Percentiles rank a stretch among this genome's conserved stretches.
Evolutionary conservation across 2,888 invertebrate genomes (phyloP).

Genomic region (Aleiodes alternator): DNA sequence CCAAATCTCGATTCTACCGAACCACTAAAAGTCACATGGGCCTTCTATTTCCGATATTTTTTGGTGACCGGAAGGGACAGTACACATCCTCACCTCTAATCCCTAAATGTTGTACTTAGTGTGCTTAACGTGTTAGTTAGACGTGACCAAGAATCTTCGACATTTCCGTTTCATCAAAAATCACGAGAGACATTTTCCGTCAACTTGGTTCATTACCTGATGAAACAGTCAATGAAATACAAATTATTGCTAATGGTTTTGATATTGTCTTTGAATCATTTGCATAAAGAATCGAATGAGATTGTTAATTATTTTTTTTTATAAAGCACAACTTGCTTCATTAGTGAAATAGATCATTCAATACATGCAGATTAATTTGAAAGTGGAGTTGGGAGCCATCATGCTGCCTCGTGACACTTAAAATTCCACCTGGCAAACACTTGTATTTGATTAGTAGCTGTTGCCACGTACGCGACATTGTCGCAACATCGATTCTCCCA

Average conservation of each 20-base stretch:
- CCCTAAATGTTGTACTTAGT: conserved; percentile 9
- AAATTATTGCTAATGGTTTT: too few relatives aligned
- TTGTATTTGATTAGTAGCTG: conserved; percentile 70
- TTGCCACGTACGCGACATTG: conserved; percentile 60
- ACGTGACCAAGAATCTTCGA: conserved; percentile 6
- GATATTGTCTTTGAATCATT: too few relatives aligned
- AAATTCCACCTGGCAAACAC: conserved; percentile 66
- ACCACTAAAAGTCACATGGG: too few relatives aligned
- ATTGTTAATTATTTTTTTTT: too few relatives aligned
- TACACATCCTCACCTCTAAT: not conserved
- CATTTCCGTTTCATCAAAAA: conserved; percentile 9
- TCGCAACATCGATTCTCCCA: conserved; percentile 45
- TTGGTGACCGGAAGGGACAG: not conserved
- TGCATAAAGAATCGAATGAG: too few relatives aligned
- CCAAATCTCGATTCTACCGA: too few relatives aligned
- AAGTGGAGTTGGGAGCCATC: conserved; percentile 10
- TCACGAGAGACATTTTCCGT: too few relatives aligned
- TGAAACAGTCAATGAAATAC: too few relatives aligned
- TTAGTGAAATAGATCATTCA: not conserved
- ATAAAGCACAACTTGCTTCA: too few relatives aligned
- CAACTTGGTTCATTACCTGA: too few relatives aligned
- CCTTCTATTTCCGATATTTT: too few relatives aligned
- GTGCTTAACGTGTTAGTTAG: not conserved
- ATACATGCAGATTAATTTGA: conserved; percentile 16
- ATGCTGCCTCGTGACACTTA: conserved; percentile 42